A percentile compares a stretch with the other conserved stretches of the same genome.
phyloP scores from a whole-genome alignment of 1,140 invertebrate genomes.

The Eueides isabella region DNA sequence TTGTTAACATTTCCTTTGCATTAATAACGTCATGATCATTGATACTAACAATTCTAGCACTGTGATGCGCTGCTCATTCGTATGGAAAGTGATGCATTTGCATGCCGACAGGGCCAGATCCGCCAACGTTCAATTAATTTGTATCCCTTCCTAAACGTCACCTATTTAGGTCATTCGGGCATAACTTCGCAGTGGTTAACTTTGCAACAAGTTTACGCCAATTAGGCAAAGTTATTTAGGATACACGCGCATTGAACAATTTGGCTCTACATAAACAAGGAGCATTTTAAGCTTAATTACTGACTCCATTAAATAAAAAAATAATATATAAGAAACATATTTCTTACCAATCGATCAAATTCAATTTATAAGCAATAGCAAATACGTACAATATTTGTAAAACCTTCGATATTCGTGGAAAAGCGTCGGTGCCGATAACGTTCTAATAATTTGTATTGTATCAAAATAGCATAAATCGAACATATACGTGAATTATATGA shows the following conservation, averaged over 20 bases:
- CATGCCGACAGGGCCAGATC: constrained; percentile 20
- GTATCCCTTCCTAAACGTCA: constrained; percentile 21
- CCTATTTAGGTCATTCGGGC: constrained; percentile 29
- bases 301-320: too few species aligned
- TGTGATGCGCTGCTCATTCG: constrained; percentile 11
- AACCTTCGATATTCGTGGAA: neutral
- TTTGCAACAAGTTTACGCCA: constrained; percentile 20
- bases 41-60: constrained; percentile 15
- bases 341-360: constrained; percentile 14
- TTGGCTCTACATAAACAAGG: neutral
- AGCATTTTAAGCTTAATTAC: neutral
- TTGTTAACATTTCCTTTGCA: neutral
- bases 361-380: constrained; percentile 11
- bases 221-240: constrained; percentile 18
- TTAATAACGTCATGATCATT: neutral
- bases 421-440: constrained; percentile 2
- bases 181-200: constrained; percentile 16
- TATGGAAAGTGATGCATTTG: constrained; percentile 26
- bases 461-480: too few species aligned
- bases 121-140: constrained; percentile 27
- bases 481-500: constrained; percentile 30
- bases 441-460: constrained; percentile 21
- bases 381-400: constrained; percentile 1
- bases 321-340: neutral
- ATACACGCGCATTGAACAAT: neutral